Evolutionary conservation across 2,888 invertebrate genomes (phyloP).

Genomic region (Cryptus viduatorius): DNA sequence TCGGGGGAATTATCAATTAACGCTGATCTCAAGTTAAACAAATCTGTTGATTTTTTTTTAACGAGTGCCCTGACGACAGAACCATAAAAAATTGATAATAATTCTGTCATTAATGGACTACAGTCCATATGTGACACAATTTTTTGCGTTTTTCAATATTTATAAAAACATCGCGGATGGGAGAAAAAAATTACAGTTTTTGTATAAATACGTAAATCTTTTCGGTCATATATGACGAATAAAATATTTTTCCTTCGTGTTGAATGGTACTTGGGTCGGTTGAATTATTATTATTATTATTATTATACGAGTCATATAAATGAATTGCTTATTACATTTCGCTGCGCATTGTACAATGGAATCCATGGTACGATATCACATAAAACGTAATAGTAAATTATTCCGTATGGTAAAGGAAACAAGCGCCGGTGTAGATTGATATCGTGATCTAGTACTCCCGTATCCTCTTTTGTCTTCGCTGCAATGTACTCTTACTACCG

Average conservation of each 20-base stretch:
- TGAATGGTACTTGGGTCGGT: background rate
- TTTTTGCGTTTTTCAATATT: no score
- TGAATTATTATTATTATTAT: background rate
- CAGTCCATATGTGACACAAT: no score
- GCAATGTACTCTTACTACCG: constrained; percentile 26
- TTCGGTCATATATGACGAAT: background rate
- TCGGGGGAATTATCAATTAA: background rate
- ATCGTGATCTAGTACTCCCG: constrained; percentile 24
- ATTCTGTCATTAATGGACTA: no score
- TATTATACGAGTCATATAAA: background rate
- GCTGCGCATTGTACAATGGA: background rate
- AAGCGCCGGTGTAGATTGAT: constrained; percentile 25
- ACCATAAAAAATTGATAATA: no score
- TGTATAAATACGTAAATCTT: no score
- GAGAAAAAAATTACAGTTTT: no score
- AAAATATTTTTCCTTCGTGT: background rate
- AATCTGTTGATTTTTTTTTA: no score
- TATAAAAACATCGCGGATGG: no score
- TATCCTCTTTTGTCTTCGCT: background rate
- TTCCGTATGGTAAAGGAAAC: constrained; percentile 25
- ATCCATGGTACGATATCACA: background rate
- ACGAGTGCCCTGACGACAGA: no score
- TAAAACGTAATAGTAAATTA: background rate
- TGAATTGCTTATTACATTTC: constrained; percentile 10
- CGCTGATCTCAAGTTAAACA: background rate